Base-by-base conservation (phyloP, 2,797 vertebrate species). In the Sphenopsis melanotis region DNA sequence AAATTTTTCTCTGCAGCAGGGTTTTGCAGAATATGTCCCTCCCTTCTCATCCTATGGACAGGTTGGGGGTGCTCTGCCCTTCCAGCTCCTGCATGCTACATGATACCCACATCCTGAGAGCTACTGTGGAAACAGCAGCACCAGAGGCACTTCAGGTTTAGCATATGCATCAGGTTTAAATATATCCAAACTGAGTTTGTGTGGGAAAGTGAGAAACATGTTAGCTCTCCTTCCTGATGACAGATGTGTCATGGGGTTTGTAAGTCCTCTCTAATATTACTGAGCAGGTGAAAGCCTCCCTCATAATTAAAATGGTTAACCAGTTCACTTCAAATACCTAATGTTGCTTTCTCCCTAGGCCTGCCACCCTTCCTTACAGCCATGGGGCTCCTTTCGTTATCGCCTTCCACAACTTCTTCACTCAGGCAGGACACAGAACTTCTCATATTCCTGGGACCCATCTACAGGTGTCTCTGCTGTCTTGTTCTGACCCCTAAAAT, bases 11-110 rank as follows among this genome's bases (percentile, higher is more conserved):
- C 56, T 42, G 36, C 57, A 77, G 36, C 42, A 71, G 76, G 16
- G 20, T 20, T 36, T 57, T 65, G 52, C 39, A 69, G 69, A 55
- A 57, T 9, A 57, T 2, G 4, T 30, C 41, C 22, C 32, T 74
- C 21, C 19, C 37, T 87, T 64, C 39, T 60, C 23, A 74, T 70
- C 46, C 68, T 69, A 7, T 0, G 4, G 65, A 57, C 6, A 29
- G 23, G 24, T 0, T 69, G n/a, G 24, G 15, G 44, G 56, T 9
- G 12, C 1, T 0, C n/a, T 6, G n/a, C 21, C n/a, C 76, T 88
- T 81, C 22, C 49, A 60, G 37, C 30, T 88, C 52, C 52, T 47
- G 16, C 39, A 13, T 22, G 26, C 26, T 27, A 42, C 23, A 2
- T 5, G 32, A 61, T 24, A 46, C 8, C 24, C 42, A 32, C 36